Evolutionary conservation across 2,888 invertebrate species (phyloP).

Genomic region (Acleris literana): DNA sequence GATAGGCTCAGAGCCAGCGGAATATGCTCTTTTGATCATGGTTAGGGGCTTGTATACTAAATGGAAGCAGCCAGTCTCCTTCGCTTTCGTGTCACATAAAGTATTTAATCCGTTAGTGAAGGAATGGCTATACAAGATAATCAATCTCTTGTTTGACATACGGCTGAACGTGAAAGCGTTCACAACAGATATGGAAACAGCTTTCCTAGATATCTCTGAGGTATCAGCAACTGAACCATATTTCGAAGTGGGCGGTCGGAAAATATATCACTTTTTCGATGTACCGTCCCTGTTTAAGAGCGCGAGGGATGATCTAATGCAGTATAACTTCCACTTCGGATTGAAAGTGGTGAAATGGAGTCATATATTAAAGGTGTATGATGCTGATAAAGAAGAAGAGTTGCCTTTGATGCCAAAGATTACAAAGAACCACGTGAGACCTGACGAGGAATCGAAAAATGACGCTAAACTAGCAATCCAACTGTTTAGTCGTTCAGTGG

Average conservation of each 20-base stretch:
- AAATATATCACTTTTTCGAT: slow-evolving; percentile 41
- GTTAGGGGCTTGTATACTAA: slow-evolving; percentile 40
- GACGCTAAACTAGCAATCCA: slow-evolving; percentile 6
- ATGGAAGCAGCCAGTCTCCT: slow-evolving; percentile 43
- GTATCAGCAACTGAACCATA: slow-evolving; percentile 32
- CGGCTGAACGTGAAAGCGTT: slow-evolving; percentile 38
- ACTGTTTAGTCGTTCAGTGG: slow-evolving; percentile 15
- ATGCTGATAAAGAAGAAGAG: slow-evolving; percentile 19
- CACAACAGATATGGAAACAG: slow-evolving; percentile 31
- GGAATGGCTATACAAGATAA: slow-evolving; percentile 39
- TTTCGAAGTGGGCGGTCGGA: slow-evolving; percentile 37
- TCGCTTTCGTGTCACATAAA: slow-evolving; percentile 38
- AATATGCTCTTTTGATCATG: slow-evolving; percentile 25
- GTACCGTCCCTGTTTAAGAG: slow-evolving; percentile 39
- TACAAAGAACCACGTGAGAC: slow-evolving; percentile 15
- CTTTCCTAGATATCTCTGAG: slow-evolving; percentile 30
- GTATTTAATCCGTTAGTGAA: slow-evolving; percentile 32
- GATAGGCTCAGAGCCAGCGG: neutral
- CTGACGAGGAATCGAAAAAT: neutral
- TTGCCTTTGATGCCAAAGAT: slow-evolving; percentile 24
- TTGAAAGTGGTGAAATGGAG: slow-evolving; percentile 23
- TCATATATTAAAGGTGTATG: slow-evolving; percentile 19
- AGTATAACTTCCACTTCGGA: slow-evolving; percentile 29
- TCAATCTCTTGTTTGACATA: slow-evolving; percentile 36
- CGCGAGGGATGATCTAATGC: slow-evolving; percentile 36